Conservation (phyloP, 2,113 vertebrate genomes). For the Dromaius novaehollandiae region DNA sequence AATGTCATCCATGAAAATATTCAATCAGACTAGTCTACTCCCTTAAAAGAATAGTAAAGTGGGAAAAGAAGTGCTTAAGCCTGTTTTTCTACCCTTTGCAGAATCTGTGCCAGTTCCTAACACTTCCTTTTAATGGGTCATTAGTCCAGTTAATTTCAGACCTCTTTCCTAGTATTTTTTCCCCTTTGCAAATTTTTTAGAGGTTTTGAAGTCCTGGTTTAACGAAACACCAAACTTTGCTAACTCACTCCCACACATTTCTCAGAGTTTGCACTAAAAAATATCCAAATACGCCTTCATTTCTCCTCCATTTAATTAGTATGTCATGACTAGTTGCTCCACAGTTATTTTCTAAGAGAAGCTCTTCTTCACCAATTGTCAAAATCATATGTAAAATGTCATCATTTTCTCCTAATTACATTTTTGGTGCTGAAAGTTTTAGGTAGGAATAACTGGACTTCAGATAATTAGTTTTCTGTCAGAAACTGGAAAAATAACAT, state of each 20-base stretch:
- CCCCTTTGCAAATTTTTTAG: not conserved
- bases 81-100: not conserved
- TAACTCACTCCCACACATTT: not conserved
- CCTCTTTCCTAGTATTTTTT: not conserved
- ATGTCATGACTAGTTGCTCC: not conserved
- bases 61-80: not conserved
- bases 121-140: not conserved
- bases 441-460: not conserved
- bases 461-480: not conserved
- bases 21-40: not conserved
- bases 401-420: not conserved
- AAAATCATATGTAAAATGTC: not conserved
- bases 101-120: not conserved
- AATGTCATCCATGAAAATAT: not conserved
- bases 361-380: not conserved
- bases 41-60: not conserved
- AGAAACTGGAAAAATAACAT: conserved; percentile 5
- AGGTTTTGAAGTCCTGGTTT: not conserved
- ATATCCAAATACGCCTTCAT: not conserved
- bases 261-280: not conserved
- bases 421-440: conserved; percentile 11
- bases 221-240: not conserved
- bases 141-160: not conserved
- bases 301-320: not conserved
- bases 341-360: not conserved